Percentiles rank a stretch among this genome's conserved stretches.
Conservation (phyloP, 1,140 invertebrate genomes). For the Lycorma delicatula region DNA sequence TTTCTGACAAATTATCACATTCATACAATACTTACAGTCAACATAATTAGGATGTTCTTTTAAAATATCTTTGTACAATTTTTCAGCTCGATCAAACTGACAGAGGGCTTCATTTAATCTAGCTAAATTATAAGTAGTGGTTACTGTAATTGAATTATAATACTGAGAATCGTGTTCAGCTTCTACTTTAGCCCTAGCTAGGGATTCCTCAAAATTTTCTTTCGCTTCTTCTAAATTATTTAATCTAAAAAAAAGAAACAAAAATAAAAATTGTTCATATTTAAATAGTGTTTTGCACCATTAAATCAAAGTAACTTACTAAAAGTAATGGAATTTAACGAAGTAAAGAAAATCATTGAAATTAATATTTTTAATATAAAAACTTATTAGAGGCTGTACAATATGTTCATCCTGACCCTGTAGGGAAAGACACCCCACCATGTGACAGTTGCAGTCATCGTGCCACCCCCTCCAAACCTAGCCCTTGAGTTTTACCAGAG, state of each 20-base stretch:
- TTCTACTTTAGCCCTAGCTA: conserved; percentile 70
- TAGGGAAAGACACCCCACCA: too few relatives aligned
- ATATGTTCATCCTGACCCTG: too few relatives aligned
- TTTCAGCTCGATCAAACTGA: conserved; percentile 91
- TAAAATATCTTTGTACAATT: conserved; percentile 93
- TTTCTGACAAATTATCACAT: too few relatives aligned
- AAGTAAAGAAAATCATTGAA: too few relatives aligned
- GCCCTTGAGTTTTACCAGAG: too few relatives aligned
- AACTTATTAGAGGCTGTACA: too few relatives aligned
- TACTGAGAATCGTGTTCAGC: conserved; percentile 84
- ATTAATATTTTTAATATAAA: too few relatives aligned
- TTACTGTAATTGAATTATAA: conserved; percentile 94
- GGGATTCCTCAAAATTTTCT: conserved; percentile 76
- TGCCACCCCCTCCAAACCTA: too few relatives aligned
- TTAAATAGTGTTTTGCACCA: too few relatives aligned
- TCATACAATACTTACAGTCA: conserved; percentile 93
- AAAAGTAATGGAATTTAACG: neutral
- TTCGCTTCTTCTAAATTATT: conserved; percentile 76
- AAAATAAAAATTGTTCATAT: too few relatives aligned
- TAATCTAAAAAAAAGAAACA: conserved; percentile 50
- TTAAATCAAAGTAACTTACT: conserved; percentile 8
- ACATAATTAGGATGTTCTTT: conserved; percentile 98
- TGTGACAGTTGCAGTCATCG: too few relatives aligned
- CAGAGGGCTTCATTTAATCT: conserved; percentile 88
- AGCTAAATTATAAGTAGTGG: conserved; percentile 94